phyloP scores from a whole-genome alignment of 2,888 invertebrate species.

The Eristalis pertinax region DNA sequence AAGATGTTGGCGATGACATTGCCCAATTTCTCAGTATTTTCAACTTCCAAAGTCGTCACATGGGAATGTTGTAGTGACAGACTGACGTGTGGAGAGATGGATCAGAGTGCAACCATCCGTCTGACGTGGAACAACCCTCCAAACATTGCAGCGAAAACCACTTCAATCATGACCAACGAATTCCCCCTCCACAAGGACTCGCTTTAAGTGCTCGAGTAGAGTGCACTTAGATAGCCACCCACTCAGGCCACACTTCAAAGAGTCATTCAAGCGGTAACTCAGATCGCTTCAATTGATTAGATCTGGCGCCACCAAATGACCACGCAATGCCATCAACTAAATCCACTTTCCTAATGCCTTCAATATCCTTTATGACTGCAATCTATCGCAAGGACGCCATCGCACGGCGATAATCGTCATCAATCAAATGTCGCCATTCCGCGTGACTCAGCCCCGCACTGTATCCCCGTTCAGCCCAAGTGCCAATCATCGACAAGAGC shows the following conservation, averaged over 20 bases:
- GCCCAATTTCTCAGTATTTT: no score
- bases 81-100: no score
- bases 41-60: no score
- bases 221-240: not conserved
- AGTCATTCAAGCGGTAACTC: not conserved
- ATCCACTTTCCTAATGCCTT: slow-evolving; percentile 7
- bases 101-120: no score
- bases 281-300: not conserved
- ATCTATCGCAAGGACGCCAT: slow-evolving; percentile 23
- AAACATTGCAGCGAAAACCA: no score
- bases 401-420: not conserved
- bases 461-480: no score
- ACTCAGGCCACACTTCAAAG: not conserved
- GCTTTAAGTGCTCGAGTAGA: no score
- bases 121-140: no score
- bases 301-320: slow-evolving; percentile 30
- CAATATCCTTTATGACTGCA: slow-evolving; percentile 21
- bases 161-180: no score
- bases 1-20: not conserved
- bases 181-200: no score
- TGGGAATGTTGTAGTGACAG: no score
- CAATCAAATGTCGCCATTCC: slow-evolving; percentile 21
- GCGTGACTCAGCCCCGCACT: no score
- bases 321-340: slow-evolving; percentile 51
- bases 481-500: not conserved